Evolutionary conservation across 2,888 invertebrate species (phyloP).

Genomic region (Margaritifera margaritifera): DNA sequence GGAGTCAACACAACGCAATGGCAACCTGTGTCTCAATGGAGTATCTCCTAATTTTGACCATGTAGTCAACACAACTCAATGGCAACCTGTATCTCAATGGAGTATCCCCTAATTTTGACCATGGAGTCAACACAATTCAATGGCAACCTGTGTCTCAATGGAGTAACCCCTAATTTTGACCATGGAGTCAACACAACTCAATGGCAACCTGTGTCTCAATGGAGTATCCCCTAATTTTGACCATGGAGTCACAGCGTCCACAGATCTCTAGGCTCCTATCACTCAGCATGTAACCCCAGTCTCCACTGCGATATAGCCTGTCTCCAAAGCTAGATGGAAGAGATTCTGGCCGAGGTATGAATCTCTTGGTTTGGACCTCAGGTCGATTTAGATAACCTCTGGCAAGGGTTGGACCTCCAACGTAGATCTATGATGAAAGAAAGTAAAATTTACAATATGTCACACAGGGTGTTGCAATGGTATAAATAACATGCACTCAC

Average conservation of each 20-base stretch:
- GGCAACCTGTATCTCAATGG: slow-evolving; percentile 73
- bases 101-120: slow-evolving; percentile 74
- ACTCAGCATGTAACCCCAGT: slow-evolving; percentile 73
- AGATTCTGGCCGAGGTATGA: slow-evolving; percentile 56
- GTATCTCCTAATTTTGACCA: slow-evolving; percentile 74
- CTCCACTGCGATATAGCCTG: slow-evolving; percentile 71
- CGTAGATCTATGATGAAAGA: slow-evolving; percentile 47
- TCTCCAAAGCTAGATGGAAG: slow-evolving; percentile 47
- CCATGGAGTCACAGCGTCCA: slow-evolving; percentile 74
- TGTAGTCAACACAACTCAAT: no score
- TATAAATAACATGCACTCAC: neutral
- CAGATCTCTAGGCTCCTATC: slow-evolving; percentile 73
- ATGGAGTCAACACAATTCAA: no score
- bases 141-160: slow-evolving; percentile 72
- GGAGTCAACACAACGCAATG: no score
- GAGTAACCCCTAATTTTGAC: slow-evolving; percentile 74
- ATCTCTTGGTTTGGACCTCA: slow-evolving; percentile 66
- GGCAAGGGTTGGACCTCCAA: slow-evolving; percentile 73
- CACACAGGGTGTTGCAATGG: neutral
- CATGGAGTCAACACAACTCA: slow-evolving; percentile 72
- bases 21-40: slow-evolving; percentile 73
- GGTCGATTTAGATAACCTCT: slow-evolving; percentile 72
- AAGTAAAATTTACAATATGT: neutral
- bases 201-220: slow-evolving; percentile 70
- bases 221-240: slow-evolving; percentile 74